phyloP scores from a whole-genome alignment of 2,797 vertebrate species.

The Chromobotia macracanthus region DNA sequence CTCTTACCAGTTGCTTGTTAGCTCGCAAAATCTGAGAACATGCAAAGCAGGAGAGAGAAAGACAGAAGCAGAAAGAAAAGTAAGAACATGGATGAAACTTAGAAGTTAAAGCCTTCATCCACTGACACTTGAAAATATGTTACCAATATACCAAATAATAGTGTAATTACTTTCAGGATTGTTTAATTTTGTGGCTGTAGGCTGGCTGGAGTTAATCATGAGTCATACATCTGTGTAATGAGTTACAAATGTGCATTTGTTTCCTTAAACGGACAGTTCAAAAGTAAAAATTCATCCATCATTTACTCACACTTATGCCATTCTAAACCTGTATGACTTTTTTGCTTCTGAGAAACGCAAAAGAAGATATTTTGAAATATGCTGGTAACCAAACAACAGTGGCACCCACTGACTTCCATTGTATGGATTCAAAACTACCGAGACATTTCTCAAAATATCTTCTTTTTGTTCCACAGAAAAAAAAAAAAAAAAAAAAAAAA shows the following conservation, averaged over 20 bases:
- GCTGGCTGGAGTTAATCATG: slow-evolving; percentile 12
- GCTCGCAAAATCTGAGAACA: slow-evolving; percentile 91
- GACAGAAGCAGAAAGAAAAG: slow-evolving; percentile 67
- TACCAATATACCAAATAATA: slow-evolving; percentile 2
- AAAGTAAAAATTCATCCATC: too few species aligned
- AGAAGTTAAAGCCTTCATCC: slow-evolving; percentile 50
- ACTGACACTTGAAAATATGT: not conserved
- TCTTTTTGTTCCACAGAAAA: too few species aligned
- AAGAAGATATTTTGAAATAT: too few species aligned
- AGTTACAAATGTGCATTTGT: not conserved
- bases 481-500: too few species aligned
- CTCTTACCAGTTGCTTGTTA: slow-evolving; percentile 95
- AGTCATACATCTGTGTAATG: not conserved
- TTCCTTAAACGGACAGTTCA: not conserved
- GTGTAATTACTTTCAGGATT: slow-evolving; percentile 36
- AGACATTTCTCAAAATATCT: too few species aligned
- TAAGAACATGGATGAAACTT: slow-evolving; percentile 64
- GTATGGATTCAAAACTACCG: too few species aligned
- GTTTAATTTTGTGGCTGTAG: slow-evolving; percentile 4
- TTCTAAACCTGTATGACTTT: too few species aligned
- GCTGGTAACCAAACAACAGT: too few species aligned
- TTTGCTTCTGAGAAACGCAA: too few species aligned
- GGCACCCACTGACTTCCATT: too few species aligned
- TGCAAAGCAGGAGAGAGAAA: slow-evolving; percentile 80
- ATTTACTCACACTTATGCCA: too few species aligned